phyloP scores from a whole-genome alignment of 2,797 vertebrate genomes.

The Platyrinchus mystaceus region DNA sequence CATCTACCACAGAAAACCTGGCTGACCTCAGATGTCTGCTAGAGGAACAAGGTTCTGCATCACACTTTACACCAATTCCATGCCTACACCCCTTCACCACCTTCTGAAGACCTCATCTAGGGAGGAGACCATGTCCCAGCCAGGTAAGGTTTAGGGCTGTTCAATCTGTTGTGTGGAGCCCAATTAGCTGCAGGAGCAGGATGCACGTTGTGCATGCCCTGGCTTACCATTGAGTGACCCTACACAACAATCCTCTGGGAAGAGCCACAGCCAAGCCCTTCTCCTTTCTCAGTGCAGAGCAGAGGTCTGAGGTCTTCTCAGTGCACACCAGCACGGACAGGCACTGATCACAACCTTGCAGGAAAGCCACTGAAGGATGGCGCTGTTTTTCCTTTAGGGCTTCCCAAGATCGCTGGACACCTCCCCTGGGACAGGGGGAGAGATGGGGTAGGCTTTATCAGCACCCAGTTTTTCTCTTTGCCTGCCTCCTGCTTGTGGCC shows the following conservation, averaged over 20 bases:
- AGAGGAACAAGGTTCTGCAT: neutral
- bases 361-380: neutral
- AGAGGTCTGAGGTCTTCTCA: neutral
- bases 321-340: accelerated
- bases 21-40: neutral
- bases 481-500: neutral
- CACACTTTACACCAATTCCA: neutral
- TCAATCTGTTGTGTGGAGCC: accelerated
- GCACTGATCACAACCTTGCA: neutral
- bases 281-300: neutral
- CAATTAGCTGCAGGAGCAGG: neutral
- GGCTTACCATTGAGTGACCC: neutral
- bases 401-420: neutral
- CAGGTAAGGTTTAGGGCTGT: neutral
- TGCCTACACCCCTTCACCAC: neutral
- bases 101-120: neutral
- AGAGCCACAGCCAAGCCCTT: neutral
- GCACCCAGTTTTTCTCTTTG: neutral
- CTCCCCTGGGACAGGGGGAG: neutral
- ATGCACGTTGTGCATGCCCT: neutral
- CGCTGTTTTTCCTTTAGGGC: neutral
- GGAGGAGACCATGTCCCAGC: neutral
- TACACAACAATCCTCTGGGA: accelerated
- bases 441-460: neutral
- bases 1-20: neutral